A percentile compares a stretch with the other conserved stretches of the same genome.
phyloP scores from a whole-genome alignment of 2,888 invertebrate species.

The Hirtodrosophila alboralis region DNA sequence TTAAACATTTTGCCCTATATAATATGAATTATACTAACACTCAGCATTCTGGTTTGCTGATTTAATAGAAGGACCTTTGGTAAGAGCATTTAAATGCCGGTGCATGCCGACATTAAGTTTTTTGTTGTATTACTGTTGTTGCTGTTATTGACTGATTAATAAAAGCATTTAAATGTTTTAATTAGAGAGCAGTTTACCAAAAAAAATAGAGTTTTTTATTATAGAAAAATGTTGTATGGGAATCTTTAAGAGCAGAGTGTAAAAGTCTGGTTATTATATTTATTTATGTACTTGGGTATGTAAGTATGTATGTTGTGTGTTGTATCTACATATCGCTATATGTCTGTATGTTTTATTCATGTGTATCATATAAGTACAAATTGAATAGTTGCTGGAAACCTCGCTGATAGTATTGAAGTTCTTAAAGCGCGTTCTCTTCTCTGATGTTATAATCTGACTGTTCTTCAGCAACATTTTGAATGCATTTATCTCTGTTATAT shows the following conservation, averaged over 20 bases:
- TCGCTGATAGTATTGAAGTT: slow-evolving; percentile 70
- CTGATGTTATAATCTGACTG: slow-evolving; percentile 12
- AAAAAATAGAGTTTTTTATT: slow-evolving; percentile 46
- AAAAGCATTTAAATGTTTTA: slow-evolving; percentile 53
- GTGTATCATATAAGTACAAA: slow-evolving; percentile 44
- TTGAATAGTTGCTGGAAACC: slow-evolving; percentile 65
- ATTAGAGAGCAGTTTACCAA: slow-evolving; percentile 51
- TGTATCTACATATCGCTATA: slow-evolving; percentile 36
- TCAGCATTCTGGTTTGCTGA: no score
- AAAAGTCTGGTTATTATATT: slow-evolving; percentile 53
- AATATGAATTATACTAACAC: no score
- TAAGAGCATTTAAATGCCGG: slow-evolving; percentile 43
- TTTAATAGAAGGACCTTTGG: slow-evolving; percentile 1
- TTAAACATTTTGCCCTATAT: neutral
- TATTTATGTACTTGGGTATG: slow-evolving; percentile 17
- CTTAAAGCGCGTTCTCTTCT: slow-evolving; percentile 37
- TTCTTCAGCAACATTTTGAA: slow-evolving; percentile 65
- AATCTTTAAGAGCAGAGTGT: slow-evolving; percentile 45
- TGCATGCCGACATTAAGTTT: slow-evolving; percentile 27
- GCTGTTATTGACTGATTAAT: slow-evolving; percentile 46
- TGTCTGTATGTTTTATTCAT: slow-evolving; percentile 10
- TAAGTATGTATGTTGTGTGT: slow-evolving; percentile 25
- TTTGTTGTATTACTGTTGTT: slow-evolving; percentile 13
- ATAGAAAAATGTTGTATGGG: slow-evolving; percentile 49
- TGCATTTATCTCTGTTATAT: slow-evolving; percentile 46